Percentiles rank a stretch among this genome's conserved stretches.
phyloP scores from a whole-genome alignment of 2,113 vertebrate genomes.

The Mola mola region DNA sequence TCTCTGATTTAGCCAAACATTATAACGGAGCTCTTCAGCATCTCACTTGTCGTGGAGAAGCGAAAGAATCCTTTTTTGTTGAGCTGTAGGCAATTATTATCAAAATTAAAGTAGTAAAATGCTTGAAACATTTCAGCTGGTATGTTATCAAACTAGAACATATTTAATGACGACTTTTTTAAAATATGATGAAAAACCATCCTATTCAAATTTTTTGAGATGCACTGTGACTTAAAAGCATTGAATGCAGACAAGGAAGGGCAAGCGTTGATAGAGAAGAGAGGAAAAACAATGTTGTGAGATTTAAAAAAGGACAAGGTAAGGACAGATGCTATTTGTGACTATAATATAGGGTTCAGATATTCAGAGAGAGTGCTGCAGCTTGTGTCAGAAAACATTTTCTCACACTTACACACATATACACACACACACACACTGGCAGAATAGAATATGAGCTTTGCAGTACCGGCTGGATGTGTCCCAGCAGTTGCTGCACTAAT shows the following conservation, averaged over 20 bases:
- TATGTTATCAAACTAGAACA: no score
- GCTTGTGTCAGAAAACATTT: conserved; percentile 70
- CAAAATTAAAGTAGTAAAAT: no score
- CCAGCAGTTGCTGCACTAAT: conserved; percentile 73
- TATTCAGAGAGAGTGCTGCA: conserved; percentile 57
- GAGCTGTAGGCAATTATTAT: no score
- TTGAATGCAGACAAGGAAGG: conserved; percentile 2
- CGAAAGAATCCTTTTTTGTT: no score
- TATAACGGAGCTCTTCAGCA: not conserved
- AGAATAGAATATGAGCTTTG: conserved; percentile 79
- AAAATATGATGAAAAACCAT: no score
- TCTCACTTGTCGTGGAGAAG: conserved; percentile 4
- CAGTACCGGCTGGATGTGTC: conserved; percentile 73
- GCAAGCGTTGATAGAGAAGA: conserved; percentile 12
- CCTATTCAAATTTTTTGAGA: no score
- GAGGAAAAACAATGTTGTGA: not conserved
- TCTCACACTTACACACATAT: conserved; percentile 19
- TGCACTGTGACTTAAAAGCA: no score
- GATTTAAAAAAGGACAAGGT: conserved; percentile 8
- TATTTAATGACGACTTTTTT: no score
- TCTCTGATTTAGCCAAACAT: not conserved
- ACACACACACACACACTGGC: conserved; percentile 41
- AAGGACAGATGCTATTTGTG: conserved; percentile 28
- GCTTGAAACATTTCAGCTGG: no score
- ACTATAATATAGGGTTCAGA: conserved; percentile 59